These are phyloP conservation scores for Aramus guarauna DNA, from an alignment of 2,113 vertebrate species.

Conservation along the genomic window DNA sequence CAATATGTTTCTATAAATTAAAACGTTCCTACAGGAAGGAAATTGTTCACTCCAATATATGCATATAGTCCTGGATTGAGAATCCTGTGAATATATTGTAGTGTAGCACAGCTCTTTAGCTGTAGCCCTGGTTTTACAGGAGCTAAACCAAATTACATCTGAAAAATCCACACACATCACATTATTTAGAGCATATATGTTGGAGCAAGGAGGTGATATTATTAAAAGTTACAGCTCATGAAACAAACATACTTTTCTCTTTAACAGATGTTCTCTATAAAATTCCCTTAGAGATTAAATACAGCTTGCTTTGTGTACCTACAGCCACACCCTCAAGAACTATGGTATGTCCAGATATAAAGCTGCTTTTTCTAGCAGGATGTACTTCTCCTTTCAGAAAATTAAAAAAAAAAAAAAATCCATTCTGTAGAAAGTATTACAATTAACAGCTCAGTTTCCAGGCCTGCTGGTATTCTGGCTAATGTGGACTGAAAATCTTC, in stretches of 20 bases:
- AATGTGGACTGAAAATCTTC: neutral
- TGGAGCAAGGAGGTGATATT: neutral
- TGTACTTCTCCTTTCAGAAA: neutral
- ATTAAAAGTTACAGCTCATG: neutral
- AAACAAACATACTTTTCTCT: neutral
- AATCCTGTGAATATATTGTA: neutral
- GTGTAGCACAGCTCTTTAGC: slow-evolving; percentile 8
- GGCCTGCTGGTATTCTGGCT: neutral
- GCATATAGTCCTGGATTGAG: neutral
- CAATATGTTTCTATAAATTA: slow-evolving; percentile 61
- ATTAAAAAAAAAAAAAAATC: neutral
- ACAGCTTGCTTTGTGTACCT: slow-evolving; percentile 22
- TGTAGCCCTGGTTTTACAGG: slow-evolving; percentile 7
- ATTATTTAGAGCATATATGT: neutral
- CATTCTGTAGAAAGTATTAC: neutral
- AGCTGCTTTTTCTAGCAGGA: neutral
- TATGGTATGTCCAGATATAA: neutral
- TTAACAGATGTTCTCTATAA: slow-evolving; percentile 4
- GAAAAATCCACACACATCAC: neutral
- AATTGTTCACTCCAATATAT: neutral
- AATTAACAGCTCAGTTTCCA: neutral
- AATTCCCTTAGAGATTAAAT: neutral
- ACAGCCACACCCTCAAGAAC: neutral
- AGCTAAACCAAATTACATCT: neutral
- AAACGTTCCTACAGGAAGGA: slow-evolving; percentile 28